Base-by-base conservation (phyloP, 1,140 invertebrate genomes). In the Myzus persicae region DNA sequence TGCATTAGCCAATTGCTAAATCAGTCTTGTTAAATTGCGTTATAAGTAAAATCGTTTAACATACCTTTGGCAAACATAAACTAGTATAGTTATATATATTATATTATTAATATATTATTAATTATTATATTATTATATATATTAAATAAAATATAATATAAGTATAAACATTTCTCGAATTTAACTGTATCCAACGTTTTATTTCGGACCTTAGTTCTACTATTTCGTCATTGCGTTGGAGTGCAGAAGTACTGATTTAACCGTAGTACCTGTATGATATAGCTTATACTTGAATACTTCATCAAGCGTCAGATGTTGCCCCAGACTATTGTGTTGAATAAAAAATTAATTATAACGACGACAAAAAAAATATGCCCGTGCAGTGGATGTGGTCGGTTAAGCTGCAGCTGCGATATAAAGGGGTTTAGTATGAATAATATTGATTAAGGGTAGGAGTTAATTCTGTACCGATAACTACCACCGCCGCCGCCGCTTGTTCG, bases 371-470 rank as follows among this genome's bases (percentile, higher is more conserved):
- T 40, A 6, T 87, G 24, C 14, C 11, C 20, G 40, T 44, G 11
- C 26, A 44, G 22, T 31, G 24, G 31, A 67, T 18, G 11, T 85
- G 40, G 40, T 85, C 26, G 24, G 59, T n/a, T 26, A 42, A 87
- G 40, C 24, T 26, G 20, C 14, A n/a, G 24, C 14, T 18, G 24
- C 24, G 40, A 14, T 76, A 46, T 31, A 85, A 84, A 85, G 11
- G 26, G 84, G 84, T 85, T 46, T 31, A 85, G 42, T 44, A 44
- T 85, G 18, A 22, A 87, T 42, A n/a, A n/a, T 46, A 87, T 87
- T 87, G 84, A 46, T 87, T 87, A 44, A 87, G 42, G 42, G 42
- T n/a, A 87, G 84, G 31, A 87, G n/a, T 44, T 87, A 87, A 87
- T 87, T 87, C 14, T 42, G 26, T 85, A 87, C 40, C 38, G 8